These are phyloP conservation scores for Glareola pratincola DNA, from an alignment of 2,113 vertebrate genomes.

Conservation along the genomic window DNA sequence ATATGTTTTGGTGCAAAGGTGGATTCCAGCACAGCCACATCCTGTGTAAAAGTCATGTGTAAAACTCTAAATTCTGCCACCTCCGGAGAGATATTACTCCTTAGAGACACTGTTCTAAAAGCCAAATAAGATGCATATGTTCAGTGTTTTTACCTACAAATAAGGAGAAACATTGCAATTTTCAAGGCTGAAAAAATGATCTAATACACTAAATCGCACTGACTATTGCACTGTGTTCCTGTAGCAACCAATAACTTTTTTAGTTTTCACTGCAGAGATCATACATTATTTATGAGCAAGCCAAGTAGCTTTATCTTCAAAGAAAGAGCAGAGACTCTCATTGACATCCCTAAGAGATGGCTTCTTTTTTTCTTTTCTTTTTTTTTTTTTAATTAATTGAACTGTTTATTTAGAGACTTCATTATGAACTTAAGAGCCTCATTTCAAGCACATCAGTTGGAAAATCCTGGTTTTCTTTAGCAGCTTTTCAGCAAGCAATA, in stretches of 20 bases:
- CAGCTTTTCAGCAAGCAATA: not conserved
- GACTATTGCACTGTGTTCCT: not conserved
- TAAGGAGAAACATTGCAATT: not conserved
- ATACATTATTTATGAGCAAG: conserved; percentile 18
- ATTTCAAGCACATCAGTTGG: not conserved
- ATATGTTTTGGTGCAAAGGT: not conserved
- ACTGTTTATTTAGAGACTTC: not conserved
- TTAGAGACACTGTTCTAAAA: not conserved
- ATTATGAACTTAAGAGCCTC: not conserved
- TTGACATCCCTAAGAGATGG: not conserved
- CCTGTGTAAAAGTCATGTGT: not conserved
- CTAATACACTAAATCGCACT: not conserved
- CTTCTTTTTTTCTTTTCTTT: not conserved
- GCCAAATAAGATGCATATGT: not conserved
- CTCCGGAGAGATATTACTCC: not conserved
- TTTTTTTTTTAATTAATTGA: not conserved
- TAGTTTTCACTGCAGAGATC: not conserved
- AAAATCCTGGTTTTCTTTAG: not conserved
- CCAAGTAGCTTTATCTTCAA: not conserved
- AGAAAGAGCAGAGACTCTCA: not conserved
- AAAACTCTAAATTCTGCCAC: not conserved
- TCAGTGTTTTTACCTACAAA: not conserved
- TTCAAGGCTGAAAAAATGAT: not conserved
- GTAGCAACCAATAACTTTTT: not conserved
- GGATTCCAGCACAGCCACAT: not conserved